A percentile compares a stretch with the other conserved stretches of the same genome.
These are phyloP conservation scores for Myrmecophaga tridactyla DNA, from an alignment of 2,113 vertebrate species.

Conservation along the genomic window DNA sequence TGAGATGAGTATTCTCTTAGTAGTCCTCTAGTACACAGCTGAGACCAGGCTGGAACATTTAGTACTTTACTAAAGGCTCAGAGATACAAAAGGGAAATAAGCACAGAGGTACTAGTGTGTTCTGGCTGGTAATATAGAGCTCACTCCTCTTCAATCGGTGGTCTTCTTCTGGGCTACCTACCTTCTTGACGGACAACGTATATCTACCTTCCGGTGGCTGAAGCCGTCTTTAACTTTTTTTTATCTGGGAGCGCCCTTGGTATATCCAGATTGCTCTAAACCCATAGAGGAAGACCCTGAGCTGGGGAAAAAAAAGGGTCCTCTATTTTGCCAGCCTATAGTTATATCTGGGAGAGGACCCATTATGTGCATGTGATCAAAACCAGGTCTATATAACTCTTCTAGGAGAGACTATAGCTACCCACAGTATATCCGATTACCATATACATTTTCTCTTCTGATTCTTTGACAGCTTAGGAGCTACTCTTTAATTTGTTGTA, in stretches of 20 bases:
- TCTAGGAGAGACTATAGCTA: not conserved
- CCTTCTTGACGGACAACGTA: not conserved
- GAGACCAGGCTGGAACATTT: constrained; percentile 46
- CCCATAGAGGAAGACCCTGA: not conserved
- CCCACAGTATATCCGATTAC: not conserved
- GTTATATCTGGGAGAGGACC: constrained; percentile 8
- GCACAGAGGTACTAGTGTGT: not conserved
- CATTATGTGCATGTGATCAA: constrained; percentile 30
- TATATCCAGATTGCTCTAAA: not conserved
- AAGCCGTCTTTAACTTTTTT: constrained; percentile 15
- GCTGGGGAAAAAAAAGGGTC: not conserved
- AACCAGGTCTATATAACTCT: not conserved
- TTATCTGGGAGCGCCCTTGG: not conserved
- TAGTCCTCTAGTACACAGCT: constrained; percentile 3
- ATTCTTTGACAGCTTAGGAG: not conserved
- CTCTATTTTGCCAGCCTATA: not conserved
- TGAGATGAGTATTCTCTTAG: constrained; percentile 57
- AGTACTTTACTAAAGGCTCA: constrained; percentile 15
- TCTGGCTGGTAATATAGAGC: not conserved
- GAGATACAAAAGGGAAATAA: not conserved
- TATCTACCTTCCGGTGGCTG: not conserved
- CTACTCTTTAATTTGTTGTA: constrained; percentile 5
- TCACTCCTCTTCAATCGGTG: not conserved
- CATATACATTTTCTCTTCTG: not conserved
- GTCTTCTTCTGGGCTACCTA: not conserved